phyloP scores from a whole-genome alignment of 2,797 vertebrate genomes.

The Alosa sapidissima region DNA sequence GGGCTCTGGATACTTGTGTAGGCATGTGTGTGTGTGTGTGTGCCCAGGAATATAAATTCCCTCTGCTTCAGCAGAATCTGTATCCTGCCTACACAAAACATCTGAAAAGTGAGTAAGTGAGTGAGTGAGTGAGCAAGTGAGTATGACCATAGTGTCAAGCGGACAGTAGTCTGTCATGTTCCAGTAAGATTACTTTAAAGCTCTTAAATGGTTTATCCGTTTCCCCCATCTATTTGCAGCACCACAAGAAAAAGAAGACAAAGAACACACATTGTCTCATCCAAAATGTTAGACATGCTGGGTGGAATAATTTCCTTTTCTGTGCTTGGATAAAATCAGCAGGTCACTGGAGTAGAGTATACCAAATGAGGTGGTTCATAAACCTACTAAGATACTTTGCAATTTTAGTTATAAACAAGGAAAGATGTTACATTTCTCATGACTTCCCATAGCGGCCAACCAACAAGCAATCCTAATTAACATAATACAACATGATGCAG shows the following conservation, averaged over 20 bases:
- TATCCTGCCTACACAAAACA: background rate
- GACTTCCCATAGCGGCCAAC: too few relatives aligned
- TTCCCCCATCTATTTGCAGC: constrained; percentile 25
- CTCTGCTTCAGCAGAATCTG: background rate
- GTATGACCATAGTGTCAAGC: background rate
- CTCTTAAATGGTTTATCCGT: constrained; percentile 28
- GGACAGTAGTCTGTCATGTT: constrained; percentile 24
- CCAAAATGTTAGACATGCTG: background rate
- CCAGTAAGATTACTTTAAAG: constrained; percentile 41
- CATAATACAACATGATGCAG: too few relatives aligned
- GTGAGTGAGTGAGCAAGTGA: background rate
- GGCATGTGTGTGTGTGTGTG: background rate
- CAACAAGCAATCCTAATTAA: background rate
- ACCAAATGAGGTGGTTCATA: background rate
- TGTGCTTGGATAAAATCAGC: background rate
- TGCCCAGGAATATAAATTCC: background rate
- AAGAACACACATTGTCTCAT: background rate
- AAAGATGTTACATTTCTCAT: too few relatives aligned
- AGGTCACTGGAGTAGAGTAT: background rate
- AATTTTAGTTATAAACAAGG: too few relatives aligned
- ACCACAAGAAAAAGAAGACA: background rate
- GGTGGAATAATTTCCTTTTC: background rate
- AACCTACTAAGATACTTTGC: background rate
- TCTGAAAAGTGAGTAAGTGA: too few relatives aligned
- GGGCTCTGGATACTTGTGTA: too few relatives aligned